Conservation (phyloP, 2,113 vertebrate genomes). For the Albula goreensis region DNA sequence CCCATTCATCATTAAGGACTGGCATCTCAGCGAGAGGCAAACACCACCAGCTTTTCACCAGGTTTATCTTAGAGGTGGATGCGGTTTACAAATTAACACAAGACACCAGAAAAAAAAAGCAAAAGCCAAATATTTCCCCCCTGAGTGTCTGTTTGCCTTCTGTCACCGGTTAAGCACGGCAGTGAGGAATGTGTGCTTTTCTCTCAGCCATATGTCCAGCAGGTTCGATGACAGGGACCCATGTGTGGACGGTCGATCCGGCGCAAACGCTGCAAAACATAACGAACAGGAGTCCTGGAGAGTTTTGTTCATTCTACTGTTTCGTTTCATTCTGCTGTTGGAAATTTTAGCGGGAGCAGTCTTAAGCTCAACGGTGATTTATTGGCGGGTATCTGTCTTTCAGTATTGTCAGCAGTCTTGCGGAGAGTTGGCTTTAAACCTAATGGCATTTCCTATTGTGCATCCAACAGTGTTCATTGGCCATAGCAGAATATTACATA, state of each 20-base stretch:
- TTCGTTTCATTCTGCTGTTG: too few species aligned
- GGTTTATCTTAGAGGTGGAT: not conserved
- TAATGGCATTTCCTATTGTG: not conserved
- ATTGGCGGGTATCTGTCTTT: too few species aligned
- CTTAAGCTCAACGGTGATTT: too few species aligned
- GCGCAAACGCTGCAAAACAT: not conserved
- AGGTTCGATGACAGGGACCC: not conserved
- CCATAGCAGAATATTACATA: too few species aligned
- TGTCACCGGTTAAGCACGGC: not conserved
- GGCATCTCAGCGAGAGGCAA: not conserved
- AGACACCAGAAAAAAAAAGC: not conserved
- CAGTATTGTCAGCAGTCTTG: not conserved
- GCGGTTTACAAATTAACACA: conserved; percentile 5
- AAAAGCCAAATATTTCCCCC: not conserved
- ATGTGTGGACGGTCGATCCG: not conserved
- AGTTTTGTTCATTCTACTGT: not conserved
- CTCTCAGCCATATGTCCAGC: not conserved
- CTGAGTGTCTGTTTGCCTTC: conserved; percentile 1
- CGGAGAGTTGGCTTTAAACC: not conserved
- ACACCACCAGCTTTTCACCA: not conserved
- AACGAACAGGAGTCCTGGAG: not conserved
- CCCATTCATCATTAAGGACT: not conserved
- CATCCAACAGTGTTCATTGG: not conserved
- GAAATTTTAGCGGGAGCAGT: too few species aligned
- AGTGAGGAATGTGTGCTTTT: not conserved